phyloP scores from a whole-genome alignment of 2,888 invertebrate species.

The Lasioglossum calceatum region DNA sequence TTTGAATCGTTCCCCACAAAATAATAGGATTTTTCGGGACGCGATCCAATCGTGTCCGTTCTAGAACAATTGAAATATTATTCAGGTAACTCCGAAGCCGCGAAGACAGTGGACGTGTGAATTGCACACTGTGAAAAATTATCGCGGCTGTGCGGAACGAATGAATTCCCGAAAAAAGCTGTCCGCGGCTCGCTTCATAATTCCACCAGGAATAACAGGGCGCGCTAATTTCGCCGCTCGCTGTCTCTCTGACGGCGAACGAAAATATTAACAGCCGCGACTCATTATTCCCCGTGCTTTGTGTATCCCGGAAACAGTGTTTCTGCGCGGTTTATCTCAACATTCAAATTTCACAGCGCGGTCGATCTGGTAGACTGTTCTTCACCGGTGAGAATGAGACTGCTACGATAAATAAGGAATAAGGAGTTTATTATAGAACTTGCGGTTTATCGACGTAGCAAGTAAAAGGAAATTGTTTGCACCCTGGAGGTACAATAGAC shows the following conservation, averaged over 20 bases:
- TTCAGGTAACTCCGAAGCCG: background rate
- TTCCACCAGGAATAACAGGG: background rate
- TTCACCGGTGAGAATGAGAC: background rate
- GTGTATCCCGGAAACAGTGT: background rate
- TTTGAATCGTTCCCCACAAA: background rate
- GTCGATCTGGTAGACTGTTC: background rate
- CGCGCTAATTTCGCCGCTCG: background rate
- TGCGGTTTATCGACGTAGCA: background rate
- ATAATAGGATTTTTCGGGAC: background rate
- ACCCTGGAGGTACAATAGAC: background rate
- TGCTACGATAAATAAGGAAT: background rate
- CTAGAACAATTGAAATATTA: background rate
- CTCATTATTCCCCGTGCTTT: constrained; percentile 5
- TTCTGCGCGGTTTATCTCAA: background rate
- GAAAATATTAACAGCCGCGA: constrained; percentile 6
- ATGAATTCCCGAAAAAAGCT: constrained; percentile 1
- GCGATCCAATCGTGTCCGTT: background rate
- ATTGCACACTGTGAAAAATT: constrained; percentile 8
- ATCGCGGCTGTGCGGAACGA: constrained; percentile 11
- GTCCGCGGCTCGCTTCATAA: background rate
- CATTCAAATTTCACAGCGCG: background rate
- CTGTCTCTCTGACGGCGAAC: background rate
- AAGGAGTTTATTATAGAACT: background rate
- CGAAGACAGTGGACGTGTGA: background rate
- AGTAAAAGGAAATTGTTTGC: background rate